Percentiles rank a stretch among this genome's conserved stretches.
Conservation (phyloP, 2,113 vertebrate genomes). For the Cebus imitator region DNA sequence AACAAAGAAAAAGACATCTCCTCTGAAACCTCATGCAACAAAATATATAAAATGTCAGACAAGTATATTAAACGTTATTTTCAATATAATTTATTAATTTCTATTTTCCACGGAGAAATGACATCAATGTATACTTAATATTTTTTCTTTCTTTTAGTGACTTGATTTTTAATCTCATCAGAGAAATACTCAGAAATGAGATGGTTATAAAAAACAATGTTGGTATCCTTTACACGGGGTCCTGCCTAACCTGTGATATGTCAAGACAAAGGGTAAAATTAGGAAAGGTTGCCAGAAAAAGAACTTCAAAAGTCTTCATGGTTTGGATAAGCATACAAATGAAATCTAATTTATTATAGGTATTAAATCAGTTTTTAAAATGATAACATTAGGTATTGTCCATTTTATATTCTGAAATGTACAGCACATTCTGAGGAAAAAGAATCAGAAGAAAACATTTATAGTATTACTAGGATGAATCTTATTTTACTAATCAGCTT, state of each 20-base stretch:
- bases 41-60: not conserved
- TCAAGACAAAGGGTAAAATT: not conserved
- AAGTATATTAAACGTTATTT: not conserved
- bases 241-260: not conserved
- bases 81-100: not conserved
- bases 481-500: slow-evolving; percentile 8
- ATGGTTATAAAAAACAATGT: not conserved
- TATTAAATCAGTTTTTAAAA: slow-evolving; percentile 21
- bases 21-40: not conserved
- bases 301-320: not conserved
- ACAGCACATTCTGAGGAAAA: not conserved
- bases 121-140: not conserved
- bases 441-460: not conserved
- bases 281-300: not conserved
- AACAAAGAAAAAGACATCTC: not conserved
- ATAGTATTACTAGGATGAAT: not conserved
- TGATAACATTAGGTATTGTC: not conserved
- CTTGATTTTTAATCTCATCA: not conserved
- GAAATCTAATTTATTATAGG: slow-evolving; percentile 4
- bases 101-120: not conserved
- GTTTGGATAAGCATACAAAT: not conserved
- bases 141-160: not conserved
- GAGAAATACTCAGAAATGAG: not conserved
- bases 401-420: not conserved
- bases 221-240: not conserved